phyloP scores from a whole-genome alignment of 1,140 invertebrate species.

The Delia radicum region DNA sequence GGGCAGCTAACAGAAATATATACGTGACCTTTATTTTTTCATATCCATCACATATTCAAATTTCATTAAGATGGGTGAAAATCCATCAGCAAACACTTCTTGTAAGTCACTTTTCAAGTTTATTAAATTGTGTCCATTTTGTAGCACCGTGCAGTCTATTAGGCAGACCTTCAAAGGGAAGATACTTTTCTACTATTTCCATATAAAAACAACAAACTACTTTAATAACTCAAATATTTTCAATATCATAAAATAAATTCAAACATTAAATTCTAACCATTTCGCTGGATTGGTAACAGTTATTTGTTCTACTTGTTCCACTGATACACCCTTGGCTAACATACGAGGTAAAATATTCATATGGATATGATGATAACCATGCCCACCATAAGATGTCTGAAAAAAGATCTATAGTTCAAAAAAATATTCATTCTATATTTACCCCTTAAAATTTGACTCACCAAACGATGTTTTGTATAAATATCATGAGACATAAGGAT shows the following conservation, averaged over 20 bases:
- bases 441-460: constrained; percentile 52
- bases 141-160: too few relatives aligned
- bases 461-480: constrained; percentile 83
- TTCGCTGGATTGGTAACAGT: constrained; percentile 70
- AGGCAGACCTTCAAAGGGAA: too few relatives aligned
- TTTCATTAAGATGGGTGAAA: too few relatives aligned
- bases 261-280: constrained; percentile 63
- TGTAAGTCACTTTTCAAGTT: too few relatives aligned
- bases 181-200: too few relatives aligned
- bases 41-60: too few relatives aligned
- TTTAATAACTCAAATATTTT: too few relatives aligned
- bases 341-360: constrained; percentile 77
- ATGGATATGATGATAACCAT: constrained; percentile 79
- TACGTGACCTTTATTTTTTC: too few relatives aligned
- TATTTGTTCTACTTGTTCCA: constrained; percentile 68
- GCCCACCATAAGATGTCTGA: constrained; percentile 76
- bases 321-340: constrained; percentile 65
- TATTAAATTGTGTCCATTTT: too few relatives aligned
- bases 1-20: too few relatives aligned
- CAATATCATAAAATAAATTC: constrained; percentile 12
- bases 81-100: too few relatives aligned
- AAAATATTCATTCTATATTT: constrained; percentile 3
- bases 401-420: constrained; percentile 33
- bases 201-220: too few relatives aligned
- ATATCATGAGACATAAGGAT: constrained; percentile 79